Evolutionary conservation across 2,888 invertebrate species (phyloP), one percentile per base, ranked within the genome.

Genomic region (Megamerina dolium): DNA sequence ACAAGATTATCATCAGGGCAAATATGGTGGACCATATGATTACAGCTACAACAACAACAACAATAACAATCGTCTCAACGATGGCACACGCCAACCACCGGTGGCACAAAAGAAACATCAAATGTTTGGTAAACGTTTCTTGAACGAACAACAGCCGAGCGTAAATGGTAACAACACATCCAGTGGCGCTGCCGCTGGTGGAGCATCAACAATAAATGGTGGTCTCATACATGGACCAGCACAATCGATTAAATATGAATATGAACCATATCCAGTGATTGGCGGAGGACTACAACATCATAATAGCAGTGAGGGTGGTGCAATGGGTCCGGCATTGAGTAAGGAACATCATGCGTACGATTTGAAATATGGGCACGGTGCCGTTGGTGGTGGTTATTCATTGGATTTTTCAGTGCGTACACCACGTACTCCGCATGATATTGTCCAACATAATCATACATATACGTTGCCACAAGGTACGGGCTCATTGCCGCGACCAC

Each of bases 31-130:
- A 3, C 84, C 86, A 2, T 87, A 85, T 64, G 82, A 82, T 63
- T 83, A 82, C 57, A 81, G 80, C 57, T 82, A 82, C 60, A 78
- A 76, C 29, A 55, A 48, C 27, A n/a, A n/a, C n/a, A n/a, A n/a
- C n/a, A 45, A 53, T 17, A 57, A 37, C 27, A 53, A 50, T 45
- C 56, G 56, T 10, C 55, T 81, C 68, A 69, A 74, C 34, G 78
- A 78, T 53, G 58, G 57, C 30, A 73, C 75, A 3, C 74, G 80
- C 27, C 75, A 79, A 53, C 80, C 81, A 23, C 80, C 81, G 6
- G 83, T 84, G 33, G 85, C 85, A 0, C 90, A 91, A 70, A 92
- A 92, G 74, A 92, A 92, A 68, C 90, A 91, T 64, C 91, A 91
- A 59, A 85, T 92, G 84, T 92, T 88, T 64, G 92, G 90, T 6